phyloP scores from a whole-genome alignment of 2,888 invertebrate species.

The Trichogramma dendrolimi region DNA sequence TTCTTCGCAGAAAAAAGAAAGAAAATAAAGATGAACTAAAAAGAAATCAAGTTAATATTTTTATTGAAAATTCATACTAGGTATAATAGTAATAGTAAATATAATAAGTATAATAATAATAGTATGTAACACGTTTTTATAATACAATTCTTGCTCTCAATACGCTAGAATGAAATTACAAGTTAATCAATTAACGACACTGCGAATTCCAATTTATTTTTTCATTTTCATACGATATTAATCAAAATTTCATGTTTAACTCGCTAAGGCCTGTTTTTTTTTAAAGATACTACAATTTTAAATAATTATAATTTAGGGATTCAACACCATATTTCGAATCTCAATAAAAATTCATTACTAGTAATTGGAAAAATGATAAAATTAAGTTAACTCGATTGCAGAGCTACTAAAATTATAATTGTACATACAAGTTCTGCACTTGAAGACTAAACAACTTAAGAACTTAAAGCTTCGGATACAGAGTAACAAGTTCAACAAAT shows the following conservation, averaged over 20 bases:
- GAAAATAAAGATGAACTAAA: slow-evolving; percentile 19
- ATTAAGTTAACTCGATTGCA: too few relatives aligned
- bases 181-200: slow-evolving; percentile 26
- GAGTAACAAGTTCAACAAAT: slow-evolving; percentile 17
- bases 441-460: not conserved
- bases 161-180: slow-evolving; percentile 28
- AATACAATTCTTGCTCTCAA: slow-evolving; percentile 31
- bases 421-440: slow-evolving; percentile 14
- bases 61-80: slow-evolving; percentile 28
- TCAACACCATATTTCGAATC: too few relatives aligned
- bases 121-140: slow-evolving; percentile 30
- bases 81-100: slow-evolving; percentile 11
- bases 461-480: not conserved
- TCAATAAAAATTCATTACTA: too few relatives aligned
- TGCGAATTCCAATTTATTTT: not conserved
- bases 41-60: slow-evolving; percentile 16
- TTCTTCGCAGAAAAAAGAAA: not conserved
- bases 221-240: too few relatives aligned
- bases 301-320: too few relatives aligned
- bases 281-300: too few relatives aligned
- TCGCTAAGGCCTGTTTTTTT: too few relatives aligned
- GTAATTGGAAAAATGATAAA: too few relatives aligned
- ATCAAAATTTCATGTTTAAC: too few relatives aligned
- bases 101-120: too few relatives aligned
- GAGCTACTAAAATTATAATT: slow-evolving; percentile 1